Base-by-base conservation (phyloP, 30 jellyfish, hydroid and myxozoan genomes). In the Aurelia aurita region DNA sequence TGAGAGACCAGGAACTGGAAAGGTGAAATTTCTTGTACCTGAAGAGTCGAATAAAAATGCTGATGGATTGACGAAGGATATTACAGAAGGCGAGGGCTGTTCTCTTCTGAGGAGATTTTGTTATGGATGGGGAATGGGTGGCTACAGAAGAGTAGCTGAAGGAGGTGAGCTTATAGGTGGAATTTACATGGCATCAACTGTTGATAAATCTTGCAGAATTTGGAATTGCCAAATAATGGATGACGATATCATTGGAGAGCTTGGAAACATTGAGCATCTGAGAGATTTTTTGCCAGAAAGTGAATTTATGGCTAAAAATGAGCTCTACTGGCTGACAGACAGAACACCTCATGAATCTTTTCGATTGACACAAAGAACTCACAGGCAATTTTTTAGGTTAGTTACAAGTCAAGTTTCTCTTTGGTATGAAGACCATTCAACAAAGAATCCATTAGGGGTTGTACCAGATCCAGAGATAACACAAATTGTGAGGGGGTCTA, bases 381-480 rank as follows among this genome's bases (percentile, higher is more conserved):
- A 81, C 74, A 61, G 97, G 27, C 97, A 89, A 34, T 89, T n/a
- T 72, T 53, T 89, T 65, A 85, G 97, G 1, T 34, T 89, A 3
- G 97, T 89, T 1, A 89, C 97, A 72, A 74, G 90, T 55, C 77
- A 89, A 34, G 97, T 89, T 11, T 89, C 97, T 28, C 16, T 89
- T 15, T 89, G 97, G 97, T 89, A 28, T 80, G 97, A 80, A 73
- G 97, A 89, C 16, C 97, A 89, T 75, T 89, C 97, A 20, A 89
- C 97, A 7, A 66, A 65, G 55, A 89, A 89, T 51, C 97, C 97
- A 19, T 28, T 72, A 9, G 97, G 97, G 18, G 94, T 82, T 62
- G 94, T 81, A 9, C 97, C 97, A 21, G 94, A 89, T 73, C 90
- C 94, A 31, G 53, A 60, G 13, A 80, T 69, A 6, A 89, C 97